Conservation (phyloP, 2,797 vertebrate species). For the Manis javanica region DNA sequence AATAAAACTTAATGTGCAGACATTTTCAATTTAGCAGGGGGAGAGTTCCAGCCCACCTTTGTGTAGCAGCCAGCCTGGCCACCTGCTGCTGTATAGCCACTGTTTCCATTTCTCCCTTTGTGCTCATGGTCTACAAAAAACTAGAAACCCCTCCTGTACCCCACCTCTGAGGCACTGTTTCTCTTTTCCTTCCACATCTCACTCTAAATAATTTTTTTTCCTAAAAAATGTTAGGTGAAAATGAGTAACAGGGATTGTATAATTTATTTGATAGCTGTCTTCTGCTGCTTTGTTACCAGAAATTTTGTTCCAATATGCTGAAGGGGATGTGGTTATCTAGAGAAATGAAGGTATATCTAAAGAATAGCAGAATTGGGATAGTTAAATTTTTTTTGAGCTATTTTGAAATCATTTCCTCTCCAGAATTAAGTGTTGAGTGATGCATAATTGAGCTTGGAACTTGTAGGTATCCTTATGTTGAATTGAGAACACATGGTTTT, state of each 20-base stretch:
- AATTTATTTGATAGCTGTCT: background rate
- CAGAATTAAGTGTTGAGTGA: background rate
- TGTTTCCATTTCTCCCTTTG: background rate
- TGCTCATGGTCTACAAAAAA: background rate
- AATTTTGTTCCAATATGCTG: background rate
- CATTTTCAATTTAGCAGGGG: background rate
- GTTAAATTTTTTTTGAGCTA: background rate
- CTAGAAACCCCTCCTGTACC: background rate
- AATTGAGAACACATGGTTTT: constrained; percentile 4
- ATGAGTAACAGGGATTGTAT: background rate
- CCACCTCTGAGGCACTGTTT: background rate
- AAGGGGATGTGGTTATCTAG: background rate
- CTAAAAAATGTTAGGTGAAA: background rate
- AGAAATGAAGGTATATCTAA: background rate
- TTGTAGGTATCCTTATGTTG: background rate
- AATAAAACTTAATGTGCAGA: background rate
- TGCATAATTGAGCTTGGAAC: background rate
- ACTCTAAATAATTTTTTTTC: background rate
- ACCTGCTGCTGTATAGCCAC: background rate
- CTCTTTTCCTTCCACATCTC: background rate
- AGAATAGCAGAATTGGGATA: background rate
- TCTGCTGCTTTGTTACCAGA: constrained; percentile 25
- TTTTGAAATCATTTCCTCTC: constrained; percentile 45
- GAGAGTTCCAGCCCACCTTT: background rate
- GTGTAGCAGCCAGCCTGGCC: background rate